These are phyloP conservation scores for Eutrigla gurnardus DNA, from an alignment of 2,797 vertebrate genomes.

Conservation along the genomic window DNA sequence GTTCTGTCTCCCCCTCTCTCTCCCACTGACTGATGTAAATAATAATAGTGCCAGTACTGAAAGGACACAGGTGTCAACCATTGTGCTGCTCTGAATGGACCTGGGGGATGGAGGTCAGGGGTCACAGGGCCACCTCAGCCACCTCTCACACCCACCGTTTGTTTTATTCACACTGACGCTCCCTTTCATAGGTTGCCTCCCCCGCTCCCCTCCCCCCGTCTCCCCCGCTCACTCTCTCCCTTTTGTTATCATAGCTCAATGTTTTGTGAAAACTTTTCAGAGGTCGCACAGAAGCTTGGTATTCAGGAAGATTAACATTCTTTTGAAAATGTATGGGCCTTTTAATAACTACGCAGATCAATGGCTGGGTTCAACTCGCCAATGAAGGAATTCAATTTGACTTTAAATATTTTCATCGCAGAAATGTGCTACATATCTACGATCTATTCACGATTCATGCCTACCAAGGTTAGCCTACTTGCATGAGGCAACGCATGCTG, in stretches of 20 bases:
- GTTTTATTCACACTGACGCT: constrained; percentile 73
- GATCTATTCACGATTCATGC: not conserved
- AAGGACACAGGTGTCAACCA: constrained; percentile 88
- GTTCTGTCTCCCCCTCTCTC: constrained; percentile 67
- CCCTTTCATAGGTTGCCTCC: constrained; percentile 64
- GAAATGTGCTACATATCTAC: not conserved
- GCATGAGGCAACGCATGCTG: not conserved
- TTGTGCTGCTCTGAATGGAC: constrained; percentile 84
- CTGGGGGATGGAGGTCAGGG: constrained; percentile 74
- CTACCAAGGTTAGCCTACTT: not conserved
- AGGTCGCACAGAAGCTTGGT: constrained; percentile 64
- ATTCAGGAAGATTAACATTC: constrained; percentile 73
- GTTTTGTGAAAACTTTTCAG: constrained; percentile 79
- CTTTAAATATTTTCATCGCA: not conserved
- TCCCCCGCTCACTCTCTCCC: constrained; percentile 53
- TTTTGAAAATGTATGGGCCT: constrained; percentile 57
- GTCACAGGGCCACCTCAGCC: constrained; percentile 73
- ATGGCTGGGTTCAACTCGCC: constrained; percentile 34
- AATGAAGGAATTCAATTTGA: constrained; percentile 19
- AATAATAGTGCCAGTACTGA: constrained; percentile 83
- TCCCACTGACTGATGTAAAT: constrained; percentile 82
- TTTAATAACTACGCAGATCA: constrained; percentile 47
- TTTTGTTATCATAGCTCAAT: constrained; percentile 77
- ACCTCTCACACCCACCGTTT: constrained; percentile 77
- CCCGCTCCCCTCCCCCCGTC: constrained; percentile 11